Percentiles rank a stretch among this genome's conserved stretches.
Evolutionary conservation across 92 coral and sea anemone genomes (phyloP).

Genomic region (Epizoanthus stellaris): DNA sequence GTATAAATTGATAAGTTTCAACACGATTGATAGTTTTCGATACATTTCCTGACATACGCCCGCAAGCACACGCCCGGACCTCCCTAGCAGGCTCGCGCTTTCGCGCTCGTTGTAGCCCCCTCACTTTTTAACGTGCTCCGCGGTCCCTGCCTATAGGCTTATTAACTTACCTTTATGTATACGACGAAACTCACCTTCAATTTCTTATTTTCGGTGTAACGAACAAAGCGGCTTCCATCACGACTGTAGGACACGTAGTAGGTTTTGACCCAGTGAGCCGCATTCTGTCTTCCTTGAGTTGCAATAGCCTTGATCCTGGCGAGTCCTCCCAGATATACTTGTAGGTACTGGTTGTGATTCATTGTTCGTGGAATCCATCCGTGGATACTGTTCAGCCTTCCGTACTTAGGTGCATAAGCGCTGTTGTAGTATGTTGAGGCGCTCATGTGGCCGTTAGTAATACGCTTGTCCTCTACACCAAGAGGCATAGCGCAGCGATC

Average conservation of each 20-base stretch:
- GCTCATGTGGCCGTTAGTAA: constrained; percentile 35
- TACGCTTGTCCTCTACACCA: constrained; percentile 49
- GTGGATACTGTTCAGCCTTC: constrained; percentile 28
- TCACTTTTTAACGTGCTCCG: too few relatives aligned
- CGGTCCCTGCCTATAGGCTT: too few relatives aligned
- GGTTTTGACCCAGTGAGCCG: constrained; percentile 34
- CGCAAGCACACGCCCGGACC: too few relatives aligned
- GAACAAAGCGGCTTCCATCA: constrained; percentile 13
- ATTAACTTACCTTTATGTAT: too few relatives aligned
- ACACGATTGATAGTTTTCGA: too few relatives aligned
- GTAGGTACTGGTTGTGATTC: constrained; percentile 11
- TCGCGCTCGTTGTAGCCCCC: too few relatives aligned
- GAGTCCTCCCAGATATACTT: constrained; percentile 41
- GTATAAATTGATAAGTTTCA: too few relatives aligned
- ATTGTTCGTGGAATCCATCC: constrained; percentile 22
- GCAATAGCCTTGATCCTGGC: constrained; percentile 37
- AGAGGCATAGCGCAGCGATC: constrained; percentile 47
- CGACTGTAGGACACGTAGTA: constrained; percentile 33
- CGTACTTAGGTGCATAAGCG: constrained; percentile 25
- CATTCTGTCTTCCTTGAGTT: constrained; percentile 36
- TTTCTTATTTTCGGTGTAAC: constrained; percentile 15
- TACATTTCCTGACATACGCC: too few relatives aligned
- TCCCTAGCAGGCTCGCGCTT: too few relatives aligned
- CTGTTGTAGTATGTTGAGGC: constrained; percentile 37
- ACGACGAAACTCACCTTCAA: constrained; percentile 7